Percentiles rank a stretch among this genome's conserved stretches.
Conservation (phyloP, 2,797 vertebrate genomes). For the Loris lydekkerianus region DNA sequence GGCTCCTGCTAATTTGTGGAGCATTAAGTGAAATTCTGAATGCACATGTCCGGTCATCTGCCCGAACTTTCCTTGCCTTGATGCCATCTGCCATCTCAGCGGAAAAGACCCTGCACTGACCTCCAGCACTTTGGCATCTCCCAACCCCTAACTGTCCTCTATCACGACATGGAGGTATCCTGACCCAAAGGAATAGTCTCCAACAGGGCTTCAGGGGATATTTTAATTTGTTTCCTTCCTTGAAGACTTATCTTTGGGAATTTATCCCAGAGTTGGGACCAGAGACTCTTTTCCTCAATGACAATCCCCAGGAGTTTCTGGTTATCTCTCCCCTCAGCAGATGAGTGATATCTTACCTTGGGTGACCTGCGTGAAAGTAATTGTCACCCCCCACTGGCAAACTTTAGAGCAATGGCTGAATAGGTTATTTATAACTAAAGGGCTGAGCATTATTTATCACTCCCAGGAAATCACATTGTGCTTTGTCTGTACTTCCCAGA, state of each 20-base stretch:
- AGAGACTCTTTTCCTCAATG: background rate
- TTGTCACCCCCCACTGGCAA: background rate
- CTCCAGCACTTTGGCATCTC: background rate
- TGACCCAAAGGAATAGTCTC: background rate
- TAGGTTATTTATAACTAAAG: slow-evolving; percentile 3
- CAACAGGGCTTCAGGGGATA: background rate
- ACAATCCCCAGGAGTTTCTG: slow-evolving; percentile 14
- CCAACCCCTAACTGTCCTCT: background rate
- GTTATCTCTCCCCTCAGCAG: background rate
- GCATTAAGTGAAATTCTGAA: background rate
- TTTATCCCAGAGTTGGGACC: background rate
- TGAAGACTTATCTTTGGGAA: slow-evolving; percentile 31
- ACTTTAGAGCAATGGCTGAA: background rate
- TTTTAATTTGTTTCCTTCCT: slow-evolving; percentile 21
- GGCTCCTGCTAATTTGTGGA: background rate
- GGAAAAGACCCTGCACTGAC: background rate
- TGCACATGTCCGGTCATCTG: background rate
- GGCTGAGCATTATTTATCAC: background rate
- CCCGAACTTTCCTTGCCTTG: background rate
- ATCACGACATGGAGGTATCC: background rate
- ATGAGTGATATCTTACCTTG: slow-evolving; percentile 35
- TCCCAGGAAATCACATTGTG: background rate
- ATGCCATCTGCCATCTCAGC: background rate
- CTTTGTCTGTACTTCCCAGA: slow-evolving; percentile 28
- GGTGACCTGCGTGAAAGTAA: background rate